phyloP scores from a whole-genome alignment of 92 coral and sea anemone genomes.

The Epizoanthus rinbou region DNA sequence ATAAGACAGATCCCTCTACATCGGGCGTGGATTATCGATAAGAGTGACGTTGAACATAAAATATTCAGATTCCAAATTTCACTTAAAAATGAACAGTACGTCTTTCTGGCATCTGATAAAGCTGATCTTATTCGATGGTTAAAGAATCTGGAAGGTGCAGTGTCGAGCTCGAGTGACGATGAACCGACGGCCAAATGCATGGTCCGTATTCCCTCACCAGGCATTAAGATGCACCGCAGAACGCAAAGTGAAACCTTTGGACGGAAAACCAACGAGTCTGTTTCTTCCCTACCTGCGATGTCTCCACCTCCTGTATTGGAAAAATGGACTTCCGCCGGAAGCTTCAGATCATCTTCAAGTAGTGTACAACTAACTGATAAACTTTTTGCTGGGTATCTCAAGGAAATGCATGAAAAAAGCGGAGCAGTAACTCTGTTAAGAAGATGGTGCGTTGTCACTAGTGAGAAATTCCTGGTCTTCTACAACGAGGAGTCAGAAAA shows the following conservation, averaged over 20 bases:
- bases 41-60: constrained; percentile 62
- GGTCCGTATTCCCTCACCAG: constrained; percentile 75
- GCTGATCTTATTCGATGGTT: constrained; percentile 80
- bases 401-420: constrained; percentile 62
- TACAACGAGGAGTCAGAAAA: constrained; percentile 68
- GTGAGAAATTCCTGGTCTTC: constrained; percentile 74
- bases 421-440: constrained; percentile 65
- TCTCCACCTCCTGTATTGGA: constrained; percentile 10
- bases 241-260: constrained; percentile 73
- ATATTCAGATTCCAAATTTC: constrained; percentile 72
- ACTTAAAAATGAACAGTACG: constrained; percentile 46
- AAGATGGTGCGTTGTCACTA: constrained; percentile 89
- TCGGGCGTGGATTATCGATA: constrained; percentile 57
- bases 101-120: constrained; percentile 61
- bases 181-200: constrained; percentile 49
- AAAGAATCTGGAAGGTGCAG: constrained; percentile 59
- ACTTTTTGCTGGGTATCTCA: constrained; percentile 79
- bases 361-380: constrained; percentile 58
- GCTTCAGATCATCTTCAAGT: constrained; percentile 23
- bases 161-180: constrained; percentile 55
- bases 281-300: constrained; percentile 32
- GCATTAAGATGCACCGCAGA: constrained; percentile 67
- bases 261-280: constrained; percentile 41
- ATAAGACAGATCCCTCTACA: constrained; percentile 66
- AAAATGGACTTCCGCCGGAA: constrained; percentile 29